These are phyloP conservation scores for Limosa lapponica DNA, from an alignment of 2,797 vertebrate genomes.

Conservation along the genomic window DNA sequence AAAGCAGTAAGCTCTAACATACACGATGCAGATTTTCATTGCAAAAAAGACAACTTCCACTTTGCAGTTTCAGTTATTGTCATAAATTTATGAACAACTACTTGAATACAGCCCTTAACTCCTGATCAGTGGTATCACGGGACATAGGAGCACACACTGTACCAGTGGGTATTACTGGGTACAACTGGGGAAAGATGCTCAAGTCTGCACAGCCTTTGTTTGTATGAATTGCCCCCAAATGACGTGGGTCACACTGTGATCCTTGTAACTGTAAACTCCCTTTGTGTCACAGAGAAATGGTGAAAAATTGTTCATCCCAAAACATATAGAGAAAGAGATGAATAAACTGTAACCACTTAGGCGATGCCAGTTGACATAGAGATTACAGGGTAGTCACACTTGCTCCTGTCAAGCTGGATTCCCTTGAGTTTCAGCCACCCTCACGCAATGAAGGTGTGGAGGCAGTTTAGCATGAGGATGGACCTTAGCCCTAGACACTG, in stretches of 20 bases:
- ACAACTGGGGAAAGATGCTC: neutral
- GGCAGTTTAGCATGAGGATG: neutral
- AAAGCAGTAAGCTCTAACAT: neutral
- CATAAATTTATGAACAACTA: neutral
- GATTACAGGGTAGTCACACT: neutral
- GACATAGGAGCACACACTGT: neutral
- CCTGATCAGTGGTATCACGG: neutral
- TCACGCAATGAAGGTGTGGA: rapidly evolving
- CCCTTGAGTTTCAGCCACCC: neutral
- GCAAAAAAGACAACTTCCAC: neutral
- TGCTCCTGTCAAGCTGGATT: neutral
- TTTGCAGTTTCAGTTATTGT: neutral
- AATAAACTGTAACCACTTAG: neutral
- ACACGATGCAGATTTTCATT: neutral
- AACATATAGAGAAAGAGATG: neutral
- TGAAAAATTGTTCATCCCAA: neutral
- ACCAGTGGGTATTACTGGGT: neutral
- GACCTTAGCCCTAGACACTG: neutral
- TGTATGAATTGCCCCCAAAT: neutral
- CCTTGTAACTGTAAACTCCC: neutral
- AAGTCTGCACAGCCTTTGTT: neutral
- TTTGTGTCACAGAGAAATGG: neutral
- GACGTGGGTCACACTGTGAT: neutral
- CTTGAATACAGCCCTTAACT: neutral
- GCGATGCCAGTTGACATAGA: neutral